These are phyloP conservation scores for Sebastes trivittatus DNA, from an alignment of 2,797 vertebrate genomes.

Conservation along the genomic window DNA sequence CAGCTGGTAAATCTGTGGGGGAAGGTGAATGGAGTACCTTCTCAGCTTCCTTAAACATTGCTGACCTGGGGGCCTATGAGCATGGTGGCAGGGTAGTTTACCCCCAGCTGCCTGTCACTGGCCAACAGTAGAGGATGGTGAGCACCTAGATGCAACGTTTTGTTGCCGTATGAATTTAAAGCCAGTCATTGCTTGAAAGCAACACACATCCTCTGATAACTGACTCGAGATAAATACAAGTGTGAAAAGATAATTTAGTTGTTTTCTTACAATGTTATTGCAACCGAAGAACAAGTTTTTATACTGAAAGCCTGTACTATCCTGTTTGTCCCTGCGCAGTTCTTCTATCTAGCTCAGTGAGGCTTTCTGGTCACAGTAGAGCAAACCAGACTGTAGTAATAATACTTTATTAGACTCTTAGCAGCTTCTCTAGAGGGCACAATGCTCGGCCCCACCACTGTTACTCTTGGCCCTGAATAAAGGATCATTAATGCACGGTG, in stretches of 20 bases:
- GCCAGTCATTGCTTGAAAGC: background rate
- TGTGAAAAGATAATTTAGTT: background rate
- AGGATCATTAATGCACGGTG: conserved; percentile 71
- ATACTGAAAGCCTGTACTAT: background rate
- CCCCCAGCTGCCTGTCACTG: background rate
- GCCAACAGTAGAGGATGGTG: background rate
- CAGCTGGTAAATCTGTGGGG: background rate
- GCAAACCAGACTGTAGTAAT: background rate
- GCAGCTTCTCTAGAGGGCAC: conserved; percentile 37
- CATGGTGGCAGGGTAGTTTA: background rate
- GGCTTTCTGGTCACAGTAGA: conserved; percentile 3
- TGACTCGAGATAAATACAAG: background rate
- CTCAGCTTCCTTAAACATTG: background rate
- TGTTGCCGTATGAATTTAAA: background rate
- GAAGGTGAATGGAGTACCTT: background rate
- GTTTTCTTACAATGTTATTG: background rate
- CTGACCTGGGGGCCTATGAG: background rate
- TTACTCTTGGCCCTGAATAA: conserved; percentile 37
- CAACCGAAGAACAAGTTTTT: background rate
- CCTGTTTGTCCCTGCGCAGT: background rate
- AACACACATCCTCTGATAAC: background rate
- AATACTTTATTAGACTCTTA: conserved; percentile 26
- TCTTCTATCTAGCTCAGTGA: background rate
- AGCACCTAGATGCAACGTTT: background rate
- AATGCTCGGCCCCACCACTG: conserved; percentile 10